Conservation (phyloP, 2,797 vertebrate species). For the Capromys pilorides region DNA sequence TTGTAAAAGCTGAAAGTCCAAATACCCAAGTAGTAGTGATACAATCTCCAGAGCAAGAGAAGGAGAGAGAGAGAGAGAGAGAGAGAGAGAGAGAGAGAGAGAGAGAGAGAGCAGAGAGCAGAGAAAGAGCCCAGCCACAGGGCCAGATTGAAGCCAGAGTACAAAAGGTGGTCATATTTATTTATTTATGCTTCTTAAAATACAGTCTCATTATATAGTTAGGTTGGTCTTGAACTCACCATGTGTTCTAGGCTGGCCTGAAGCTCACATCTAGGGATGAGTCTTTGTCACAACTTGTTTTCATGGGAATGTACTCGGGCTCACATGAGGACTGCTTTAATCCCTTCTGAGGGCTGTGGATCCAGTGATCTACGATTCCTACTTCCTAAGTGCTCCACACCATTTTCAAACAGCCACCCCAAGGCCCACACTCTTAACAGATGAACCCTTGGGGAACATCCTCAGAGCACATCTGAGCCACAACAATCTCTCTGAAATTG, state of each 20-base stretch:
- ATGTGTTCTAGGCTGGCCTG: neutral
- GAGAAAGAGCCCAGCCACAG: neutral
- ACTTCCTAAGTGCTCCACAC: neutral
- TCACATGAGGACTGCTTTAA: neutral
- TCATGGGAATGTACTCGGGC: too few relatives aligned
- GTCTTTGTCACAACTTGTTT: neutral
- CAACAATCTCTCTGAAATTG: neutral
- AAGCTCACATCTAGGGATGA: neutral
- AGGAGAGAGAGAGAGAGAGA: neutral
- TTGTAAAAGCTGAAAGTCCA: neutral
- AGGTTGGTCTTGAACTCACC: neutral
- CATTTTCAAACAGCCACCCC: neutral
- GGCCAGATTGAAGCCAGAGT: neutral
- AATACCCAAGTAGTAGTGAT: neutral
- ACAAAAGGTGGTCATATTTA: neutral
- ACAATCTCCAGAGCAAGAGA: too few relatives aligned
- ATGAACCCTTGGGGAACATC: neutral
- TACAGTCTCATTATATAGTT: neutral
- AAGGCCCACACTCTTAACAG: neutral
- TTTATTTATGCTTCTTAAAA: neutral
- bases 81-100: neutral
- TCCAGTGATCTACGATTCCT: neutral
- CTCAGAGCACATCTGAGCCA: neutral
- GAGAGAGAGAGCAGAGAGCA: neutral
- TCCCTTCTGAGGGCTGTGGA: neutral